Evolutionary conservation across 2,888 invertebrate genomes (phyloP), one percentile per base, ranked within the genome.

Genomic region (Bibio marci): DNA sequence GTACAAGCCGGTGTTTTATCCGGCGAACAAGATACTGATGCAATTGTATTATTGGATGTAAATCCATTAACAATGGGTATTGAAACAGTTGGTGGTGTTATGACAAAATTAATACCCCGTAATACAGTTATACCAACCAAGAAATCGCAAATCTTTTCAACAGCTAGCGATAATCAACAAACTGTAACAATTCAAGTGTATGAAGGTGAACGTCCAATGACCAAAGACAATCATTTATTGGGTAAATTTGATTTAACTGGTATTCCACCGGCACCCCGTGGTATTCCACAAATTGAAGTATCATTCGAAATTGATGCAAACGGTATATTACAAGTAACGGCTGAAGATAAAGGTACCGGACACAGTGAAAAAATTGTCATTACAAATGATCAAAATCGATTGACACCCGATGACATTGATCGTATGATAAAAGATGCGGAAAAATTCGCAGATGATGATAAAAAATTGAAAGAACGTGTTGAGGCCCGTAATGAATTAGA

Each of bases 121-220:
- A 98, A 98, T 71, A 97, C 97, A 19, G 94, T 95, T 46, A 97
- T 99, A 55, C 98, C 98, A 25, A 97, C 97, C 39, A 97, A 97
- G 71, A 97, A 98, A 62, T 90, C 91, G 0, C 97, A 98, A 65
- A 92, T 97, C 58, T 99, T 98, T 78, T 94, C 95, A 1, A 98
- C 98, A 2, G 95, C 97, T 40, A 87, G 92, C 22, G 98, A 98
- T 62, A 98, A 97, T 64, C 98, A 98, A 62, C 91, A 94, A 64
- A 94, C 94, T 4, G 97, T 99, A 38, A 97, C 95, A 48, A 98
- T 98, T 59, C 90, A 92, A 64, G 92, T 94, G 1, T 97, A 88
- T 61, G 97, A 99, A 66, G 97, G 98, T 51, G 98, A 99, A 65
- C 80, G 98, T 53, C 94, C 97, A 19, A 95, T 98, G 97, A 97